Conservation (phyloP, 2,113 vertebrate species). For the Platichthys flesus region DNA sequence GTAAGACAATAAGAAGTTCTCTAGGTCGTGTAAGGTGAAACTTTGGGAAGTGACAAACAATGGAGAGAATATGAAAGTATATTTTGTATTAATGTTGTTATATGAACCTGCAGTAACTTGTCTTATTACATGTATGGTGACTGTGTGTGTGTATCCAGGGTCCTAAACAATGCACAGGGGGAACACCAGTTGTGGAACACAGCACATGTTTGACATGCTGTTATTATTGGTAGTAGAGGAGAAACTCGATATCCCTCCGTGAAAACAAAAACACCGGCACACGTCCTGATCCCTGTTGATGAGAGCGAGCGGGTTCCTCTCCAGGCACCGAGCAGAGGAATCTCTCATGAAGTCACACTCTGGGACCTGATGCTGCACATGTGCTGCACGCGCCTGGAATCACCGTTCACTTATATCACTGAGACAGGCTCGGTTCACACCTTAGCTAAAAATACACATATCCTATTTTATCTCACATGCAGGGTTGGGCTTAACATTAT, state of each 20-base stretch:
- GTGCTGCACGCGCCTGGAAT: constrained; percentile 58
- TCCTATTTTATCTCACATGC: constrained; percentile 3
- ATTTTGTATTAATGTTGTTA: neutral
- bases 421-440: constrained; percentile 29
- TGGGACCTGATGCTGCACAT: constrained; percentile 46
- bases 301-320: constrained; percentile 34
- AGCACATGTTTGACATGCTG: constrained; percentile 4
- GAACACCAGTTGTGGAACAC: constrained; percentile 31
- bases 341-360: constrained; percentile 73
- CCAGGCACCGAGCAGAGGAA: constrained; percentile 37
- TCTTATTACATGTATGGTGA: neutral
- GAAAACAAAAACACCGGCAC: constrained; percentile 20
- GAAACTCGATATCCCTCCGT: constrained; percentile 48
- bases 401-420: constrained; percentile 35
- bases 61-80: neutral
- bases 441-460: constrained; percentile 24
- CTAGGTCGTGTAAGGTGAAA: neutral
- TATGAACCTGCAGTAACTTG: neutral
- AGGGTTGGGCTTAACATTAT: constrained; percentile 17
- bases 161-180: neutral
- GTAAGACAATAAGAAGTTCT: neutral
- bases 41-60: neutral
- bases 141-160: neutral
- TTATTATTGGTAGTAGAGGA: constrained; percentile 37
- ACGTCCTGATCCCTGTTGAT: constrained; percentile 73